Evolutionary conservation across 2,888 invertebrate genomes (phyloP), one percentile per base, ranked within the genome.

Genomic region (Homarus gammarus): DNA sequence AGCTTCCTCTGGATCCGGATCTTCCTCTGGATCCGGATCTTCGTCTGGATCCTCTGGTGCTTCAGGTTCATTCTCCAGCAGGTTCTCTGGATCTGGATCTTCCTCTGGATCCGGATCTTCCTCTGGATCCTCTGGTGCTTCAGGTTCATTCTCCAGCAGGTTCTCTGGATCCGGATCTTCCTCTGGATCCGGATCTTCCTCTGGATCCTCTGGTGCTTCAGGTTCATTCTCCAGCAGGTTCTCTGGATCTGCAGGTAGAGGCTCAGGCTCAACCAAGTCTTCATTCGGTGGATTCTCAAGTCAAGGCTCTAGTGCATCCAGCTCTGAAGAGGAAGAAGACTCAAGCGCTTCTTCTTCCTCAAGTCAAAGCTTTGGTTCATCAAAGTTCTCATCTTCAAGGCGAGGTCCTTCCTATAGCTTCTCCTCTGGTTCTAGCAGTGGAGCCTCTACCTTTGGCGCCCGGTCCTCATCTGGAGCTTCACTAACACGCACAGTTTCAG

Each of bases 401-500:
- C 15, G 22, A 73, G 77, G n/a, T n/a, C n/a, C n/a, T n/a, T 44
- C 44, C 44, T 44, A 5, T 27, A 64, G 64, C 27, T 64, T 27
- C 27, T 82, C 72, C 18, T 51, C 72, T 51, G 49, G 82, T 6
- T 75, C 75, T 49, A 44, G 40, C 33, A 44, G 73, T 31, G 70
- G 36, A 27, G 44, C n/a, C 18, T 40, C 56, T 38, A 6, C 33
- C 6, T 70, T 36, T 70, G 27, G 33, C 31, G 31, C 31, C 31
- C 31, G 6, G 31, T 70, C 36, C 31, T 70, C 70, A 70, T 73
- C 72, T 33, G 8, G 33, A 18, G 15, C 33, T 3, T 27, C 75
- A 0, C 27, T 18, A n/a, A 40, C 77, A 12, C 90, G 87, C 56
- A 84, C 84, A 10, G 81, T 90, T n/a, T 77, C 77, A 2, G 44